Base-by-base conservation (phyloP, 2,888 invertebrate genomes). In the Luffia ferchaultella region DNA sequence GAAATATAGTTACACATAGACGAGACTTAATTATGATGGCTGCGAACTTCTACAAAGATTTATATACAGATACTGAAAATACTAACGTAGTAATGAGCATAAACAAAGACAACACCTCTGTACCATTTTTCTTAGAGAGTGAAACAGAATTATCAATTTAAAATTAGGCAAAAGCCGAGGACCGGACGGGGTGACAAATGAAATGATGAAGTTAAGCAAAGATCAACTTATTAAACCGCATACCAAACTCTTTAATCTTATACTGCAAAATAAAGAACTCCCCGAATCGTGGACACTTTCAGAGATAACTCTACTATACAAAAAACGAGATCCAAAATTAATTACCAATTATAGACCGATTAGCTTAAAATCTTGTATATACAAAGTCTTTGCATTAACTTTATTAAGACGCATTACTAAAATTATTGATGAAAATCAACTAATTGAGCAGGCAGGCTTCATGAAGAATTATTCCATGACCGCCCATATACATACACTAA, bases 181-280 rank as follows among this genome's bases (percentile, higher is more conserved):
- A 18, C 45, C 18, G 19, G 19, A 45, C 19, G 45, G 45, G 45
- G 20, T 45, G 9, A 45, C 18, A 16, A 45, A 45, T 19, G 45
- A 45, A 15, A 19, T 45, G 20, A 18, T 45, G 7, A 45, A 12
- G 19, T 7, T 16, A 12, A 2, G 18, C 2, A 19, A 18, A 20
- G 19, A 45, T 19, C 19, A 18, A 9, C 5, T 45, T 18, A 18
- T 19, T 5, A 15, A 18, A 18, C 18, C 20, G n/a, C 18, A 18
- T 45, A 45, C 45, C 15, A 18, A 19, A 15, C 16, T 45, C 18
- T 45, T 45, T 19, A 45, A 45, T n/a, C n/a, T 19, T 7, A 45
- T 45, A 7, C 18, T 45, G 19, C n/a, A 45, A 9, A 18, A n/a
- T 7, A 1, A 45, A n/a, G 20, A 18, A n/a, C 17, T 45, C n/a